Percentiles rank a stretch among this genome's conserved stretches.
Conservation (phyloP, 2,888 invertebrate species). For the Tipula confusa region DNA sequence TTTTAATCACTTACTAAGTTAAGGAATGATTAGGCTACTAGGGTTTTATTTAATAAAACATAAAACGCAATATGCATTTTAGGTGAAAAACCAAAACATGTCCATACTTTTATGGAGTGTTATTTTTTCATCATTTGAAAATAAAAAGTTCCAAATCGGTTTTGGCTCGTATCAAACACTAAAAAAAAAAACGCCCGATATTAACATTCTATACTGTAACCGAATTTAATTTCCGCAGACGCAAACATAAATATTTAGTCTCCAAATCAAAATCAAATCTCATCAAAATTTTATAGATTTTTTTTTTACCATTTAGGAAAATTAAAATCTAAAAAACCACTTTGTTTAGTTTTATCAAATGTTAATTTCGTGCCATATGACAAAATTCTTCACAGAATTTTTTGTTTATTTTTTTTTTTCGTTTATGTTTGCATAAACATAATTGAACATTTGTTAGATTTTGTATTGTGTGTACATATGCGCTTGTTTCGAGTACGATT, state of each 20-base stretch:
- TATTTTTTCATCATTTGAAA: no score
- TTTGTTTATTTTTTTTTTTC: background rate
- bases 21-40: no score
- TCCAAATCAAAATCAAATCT: background rate
- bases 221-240: no score
- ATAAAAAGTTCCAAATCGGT: no score
- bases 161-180: no score
- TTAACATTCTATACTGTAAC: no score
- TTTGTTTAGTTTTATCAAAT: constrained; percentile 20
- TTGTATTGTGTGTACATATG: background rate
- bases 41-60: no score
- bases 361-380: constrained; percentile 25
- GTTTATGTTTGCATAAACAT: constrained; percentile 25
- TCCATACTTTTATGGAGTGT: no score
- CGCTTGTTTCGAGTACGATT: background rate
- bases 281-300: background rate
- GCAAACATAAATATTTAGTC: background rate
- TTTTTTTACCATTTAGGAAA: background rate
- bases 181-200: no score
- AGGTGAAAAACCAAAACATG: no score
- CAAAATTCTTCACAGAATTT: background rate
- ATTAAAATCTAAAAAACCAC: constrained; percentile 25
- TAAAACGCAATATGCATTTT: no score
- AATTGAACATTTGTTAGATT: constrained; percentile 25
- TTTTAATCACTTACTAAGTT: no score